Base-by-base conservation (phyloP, 2,113 vertebrate species). In the Hipposideros armiger region DNA sequence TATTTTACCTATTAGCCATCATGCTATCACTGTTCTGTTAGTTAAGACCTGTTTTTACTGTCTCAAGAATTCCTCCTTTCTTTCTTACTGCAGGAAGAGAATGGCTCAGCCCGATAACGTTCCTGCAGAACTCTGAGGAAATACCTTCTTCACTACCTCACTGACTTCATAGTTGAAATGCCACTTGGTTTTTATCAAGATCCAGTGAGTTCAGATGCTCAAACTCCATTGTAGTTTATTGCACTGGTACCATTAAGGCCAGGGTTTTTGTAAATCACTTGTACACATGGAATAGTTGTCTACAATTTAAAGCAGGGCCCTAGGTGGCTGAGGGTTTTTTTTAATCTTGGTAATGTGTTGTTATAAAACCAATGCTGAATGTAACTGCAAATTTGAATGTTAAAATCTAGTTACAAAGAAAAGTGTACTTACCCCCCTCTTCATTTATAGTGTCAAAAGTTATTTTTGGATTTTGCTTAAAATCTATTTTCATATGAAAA, bases 401-500 rank as follows among this genome's bases (percentile, higher is more conserved):
- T 90, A 82, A 76, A 70, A n/a, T 67, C 83, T 88, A 67, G 20
- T 95, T 66, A 62, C 40, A 56, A 89, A 87, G 54, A 62, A 64
- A 52, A 94, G 69, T 91, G 62, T 92, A 85, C 82, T 93, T 88
- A 78, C 86, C 47, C 42, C 30, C 54, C 30, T 85, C 45, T 85
- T 85, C 73, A 77, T 83, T 95, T 91, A 91, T 56, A 92, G 45
- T 93, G 15, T 69, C 73, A 47, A 60, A 64, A 69, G 69, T 95
- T 97, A 96, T 94, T 98, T 97, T 97, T 96, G 77, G 42, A 95
- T 83, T 93, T 90, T 96, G 42, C 54, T 94, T 93, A 89, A 95
- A 96, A 80, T 97, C 60, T 98, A 95, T 98, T 97, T 98, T 97
- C 76, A 16, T 98, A 96, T 90, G 72, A 96, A 98, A 98, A 97